phyloP scores from a whole-genome alignment of 2,888 invertebrate species.

The Lasiommata megera region DNA sequence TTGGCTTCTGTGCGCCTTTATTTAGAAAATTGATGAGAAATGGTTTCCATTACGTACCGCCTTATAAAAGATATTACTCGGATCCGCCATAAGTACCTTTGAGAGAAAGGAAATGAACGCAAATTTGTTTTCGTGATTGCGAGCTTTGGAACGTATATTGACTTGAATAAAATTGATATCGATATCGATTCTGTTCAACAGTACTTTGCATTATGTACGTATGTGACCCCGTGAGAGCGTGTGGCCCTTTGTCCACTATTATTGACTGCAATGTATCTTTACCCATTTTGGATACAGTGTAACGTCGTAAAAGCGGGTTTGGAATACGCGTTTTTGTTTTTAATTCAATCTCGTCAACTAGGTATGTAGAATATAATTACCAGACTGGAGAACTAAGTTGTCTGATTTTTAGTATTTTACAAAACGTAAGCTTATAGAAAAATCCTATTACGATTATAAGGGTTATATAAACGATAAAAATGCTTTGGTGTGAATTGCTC shows the following conservation, averaged over 20 bases:
- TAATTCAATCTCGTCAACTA: no score
- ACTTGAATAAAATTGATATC: conserved; percentile 73
- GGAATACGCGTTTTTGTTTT: no score
- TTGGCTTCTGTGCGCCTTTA: conserved; percentile 80
- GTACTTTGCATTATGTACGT: conserved; percentile 66
- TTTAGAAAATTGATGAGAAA: conserved; percentile 82
- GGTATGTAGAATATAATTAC: no score
- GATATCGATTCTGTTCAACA: conserved; percentile 72
- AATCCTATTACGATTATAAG: no score
- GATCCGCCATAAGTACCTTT: conserved; percentile 50
- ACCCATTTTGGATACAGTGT: conserved; percentile 22
- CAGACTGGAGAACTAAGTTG: no score
- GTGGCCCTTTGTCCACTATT: conserved; percentile 21
- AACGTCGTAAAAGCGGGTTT: no score
- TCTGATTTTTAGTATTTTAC: no score
- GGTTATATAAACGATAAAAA: no score
- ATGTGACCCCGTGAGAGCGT: conserved; percentile 65
- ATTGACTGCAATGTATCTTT: conserved; percentile 10
- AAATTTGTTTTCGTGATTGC: conserved; percentile 81
- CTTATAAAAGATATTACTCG: conserved; percentile 71
- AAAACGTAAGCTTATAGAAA: no score
- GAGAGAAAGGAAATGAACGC: conserved; percentile 75
- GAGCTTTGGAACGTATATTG: conserved; percentile 68
- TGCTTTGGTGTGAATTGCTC: no score
- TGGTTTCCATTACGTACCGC: conserved; percentile 79